Percentiles rank a stretch among this genome's conserved stretches.
phyloP scores from a whole-genome alignment of 1,140 invertebrate species.

The Bombus superbus region DNA sequence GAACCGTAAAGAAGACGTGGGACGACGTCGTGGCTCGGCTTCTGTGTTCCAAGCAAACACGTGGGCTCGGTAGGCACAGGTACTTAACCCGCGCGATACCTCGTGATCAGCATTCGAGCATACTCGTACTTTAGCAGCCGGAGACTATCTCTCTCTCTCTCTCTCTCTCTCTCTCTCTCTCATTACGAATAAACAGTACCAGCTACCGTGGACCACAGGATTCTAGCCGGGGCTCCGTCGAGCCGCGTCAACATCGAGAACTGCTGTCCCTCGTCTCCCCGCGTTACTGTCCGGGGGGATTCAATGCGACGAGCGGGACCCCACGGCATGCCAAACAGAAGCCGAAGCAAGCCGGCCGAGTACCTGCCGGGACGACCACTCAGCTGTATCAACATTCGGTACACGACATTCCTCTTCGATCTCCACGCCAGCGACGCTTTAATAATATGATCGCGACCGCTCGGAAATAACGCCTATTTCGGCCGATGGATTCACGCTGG shows the following conservation, averaged over 20 bases:
- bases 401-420: constrained; percentile 83
- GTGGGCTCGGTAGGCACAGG: constrained; percentile 61
- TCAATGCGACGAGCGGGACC: constrained; percentile 24
- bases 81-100: constrained; percentile 65
- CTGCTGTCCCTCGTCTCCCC: constrained; percentile 36
- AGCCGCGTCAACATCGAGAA: constrained; percentile 44
- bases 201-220: constrained; percentile 68
- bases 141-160: constrained; percentile 6
- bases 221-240: constrained; percentile 5
- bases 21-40: constrained; percentile 51
- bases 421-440: constrained; percentile 66
- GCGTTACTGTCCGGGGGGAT: constrained; percentile 10
- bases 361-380: constrained; percentile 81
- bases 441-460: constrained; percentile 64
- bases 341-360: constrained; percentile 69
- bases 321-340: constrained; percentile 82
- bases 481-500: neutral
- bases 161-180: constrained; percentile 50
- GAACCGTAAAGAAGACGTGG: constrained; percentile 45
- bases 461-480: constrained; percentile 48
- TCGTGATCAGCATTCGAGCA: constrained; percentile 55
- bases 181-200: constrained; percentile 74
- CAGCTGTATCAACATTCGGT: constrained; percentile 83
- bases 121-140: constrained; percentile 14
- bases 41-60: constrained; percentile 73